Evolutionary conservation across 2,888 invertebrate genomes (phyloP), one percentile per base, ranked within the genome.

Genomic region (Thecophora atra): DNA sequence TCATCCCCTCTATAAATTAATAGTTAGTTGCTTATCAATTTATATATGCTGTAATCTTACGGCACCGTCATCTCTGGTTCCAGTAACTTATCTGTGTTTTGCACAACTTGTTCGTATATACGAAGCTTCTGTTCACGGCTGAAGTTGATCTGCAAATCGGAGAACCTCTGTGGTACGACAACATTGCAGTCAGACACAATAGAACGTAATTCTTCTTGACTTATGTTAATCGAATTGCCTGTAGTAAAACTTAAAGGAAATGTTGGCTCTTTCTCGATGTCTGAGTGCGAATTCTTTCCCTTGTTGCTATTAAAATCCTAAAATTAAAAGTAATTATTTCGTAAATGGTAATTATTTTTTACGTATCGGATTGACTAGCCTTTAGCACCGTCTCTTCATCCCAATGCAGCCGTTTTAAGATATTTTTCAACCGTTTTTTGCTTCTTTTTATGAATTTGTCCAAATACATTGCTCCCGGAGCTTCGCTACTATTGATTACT

Each of bases 51-150:
- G 30, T n/a, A 1, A 1, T 73, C 80, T 80, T 77, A 81, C 82
- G 76, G 72, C 19, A 79, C 72, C 37, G 77, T 73, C 7, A 78
- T 19, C 66, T 79, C 76, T 6, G 78, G 77, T 67, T 81, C 81
- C 6, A 77, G 71, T 1, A 76, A 72, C 42, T 79, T 78, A 44
- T 74, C 73, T 0, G 82, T 82, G 30, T 78, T 74, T 19, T 75
- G 54, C 13, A 84, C 58, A 1, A 81, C 80, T 74, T 84, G 77
- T 51, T 85, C 80, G 70, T 86, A 85, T 19, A 86, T 68, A 2
- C 75, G 68, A 7, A 82, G 75, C 73, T 82, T 82, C 52, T 86
- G 76, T 4, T 78, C 71, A 0, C 80, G 74, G 1, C 70, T 79
- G 44, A 80, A 84, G 65, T 79, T 78, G 0, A 74, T 8, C 67